These are phyloP conservation scores for roundworm (Caenorhabditis elegans) DNA, from an alignment of 1,140 invertebrate genomes.

Conservation along the genomic window WBcel235 BX284604.4:286501-287000, in stretches of 20 bases:
- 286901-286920: slow-evolving; percentile 21
- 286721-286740: not conserved
- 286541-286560: slow-evolving; percentile 25
- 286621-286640: too few relatives aligned
- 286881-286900: not conserved
- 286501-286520: slow-evolving; percentile 26
- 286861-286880: slow-evolving; percentile 17
- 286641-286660: too few relatives aligned
- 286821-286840: slow-evolving; percentile 23
- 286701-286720: not conserved
- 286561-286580: slow-evolving; percentile 28
- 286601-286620: too few relatives aligned
- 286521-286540: slow-evolving; percentile 13
- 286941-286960: not conserved
- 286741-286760: slow-evolving; percentile 1
- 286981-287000: not conserved
- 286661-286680: too few relatives aligned
- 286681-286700: too few relatives aligned
- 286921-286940: not conserved
- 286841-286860: slow-evolving; percentile 35
- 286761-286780: not conserved
- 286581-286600: not conserved
- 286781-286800: slow-evolving; percentile 21
- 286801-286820: not conserved
- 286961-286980: not conserved